Evolutionary conservation across 2,113 vertebrate genomes (phyloP).

Genomic region (Catagonus wagneri): DNA sequence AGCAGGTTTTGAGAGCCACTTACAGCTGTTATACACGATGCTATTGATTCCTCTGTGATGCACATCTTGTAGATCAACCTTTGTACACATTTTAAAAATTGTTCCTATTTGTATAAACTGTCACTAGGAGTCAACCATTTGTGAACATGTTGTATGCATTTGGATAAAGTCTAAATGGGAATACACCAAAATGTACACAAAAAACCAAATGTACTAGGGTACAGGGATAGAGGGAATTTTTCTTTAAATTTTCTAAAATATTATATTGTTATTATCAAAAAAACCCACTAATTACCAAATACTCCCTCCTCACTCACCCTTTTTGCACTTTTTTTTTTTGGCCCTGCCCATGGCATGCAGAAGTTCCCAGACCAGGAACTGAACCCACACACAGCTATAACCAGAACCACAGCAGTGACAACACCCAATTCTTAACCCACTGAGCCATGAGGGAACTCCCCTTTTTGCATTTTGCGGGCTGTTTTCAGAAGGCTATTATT

Average conservation of each 20-base stretch:
- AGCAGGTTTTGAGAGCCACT: background rate
- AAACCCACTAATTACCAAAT: background rate
- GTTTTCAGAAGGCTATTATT: conserved; percentile 34
- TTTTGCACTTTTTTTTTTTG: background rate
- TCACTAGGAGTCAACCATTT: background rate
- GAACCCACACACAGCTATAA: no score
- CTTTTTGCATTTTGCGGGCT: background rate
- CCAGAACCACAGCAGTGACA: no score
- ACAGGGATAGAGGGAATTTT: background rate
- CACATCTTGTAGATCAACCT: background rate
- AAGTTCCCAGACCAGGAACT: no score
- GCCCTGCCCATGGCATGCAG: no score
- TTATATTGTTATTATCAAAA: background rate
- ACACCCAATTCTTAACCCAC: no score
- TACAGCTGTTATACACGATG: background rate
- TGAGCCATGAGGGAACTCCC: no score
- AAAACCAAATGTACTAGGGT: background rate
- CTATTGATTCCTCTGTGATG: background rate
- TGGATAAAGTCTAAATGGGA: background rate
- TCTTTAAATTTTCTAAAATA: conserved; percentile 30
- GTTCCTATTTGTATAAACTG: background rate
- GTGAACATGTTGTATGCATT: background rate
- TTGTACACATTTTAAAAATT: background rate
- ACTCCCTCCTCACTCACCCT: background rate
- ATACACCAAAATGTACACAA: background rate